A percentile compares a stretch with the other conserved stretches of the same genome.
These are phyloP conservation scores for Ypsolopha scabrella DNA, from an alignment of 2,888 invertebrate species.

Conservation along the genomic window DNA sequence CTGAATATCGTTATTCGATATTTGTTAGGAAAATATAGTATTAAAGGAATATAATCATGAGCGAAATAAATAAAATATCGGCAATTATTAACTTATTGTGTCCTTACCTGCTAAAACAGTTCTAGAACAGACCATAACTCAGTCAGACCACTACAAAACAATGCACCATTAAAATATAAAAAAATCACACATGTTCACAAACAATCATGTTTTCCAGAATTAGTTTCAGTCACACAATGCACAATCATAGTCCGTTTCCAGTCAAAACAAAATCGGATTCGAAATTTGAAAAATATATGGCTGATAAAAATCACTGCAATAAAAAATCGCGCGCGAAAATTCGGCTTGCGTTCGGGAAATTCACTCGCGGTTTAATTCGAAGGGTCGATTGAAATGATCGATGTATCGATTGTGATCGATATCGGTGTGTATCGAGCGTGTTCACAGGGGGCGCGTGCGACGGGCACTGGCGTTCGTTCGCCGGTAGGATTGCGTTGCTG, in stretches of 20 bases:
- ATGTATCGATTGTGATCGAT: conserved; percentile 19
- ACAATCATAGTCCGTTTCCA: neutral
- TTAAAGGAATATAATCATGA: no score
- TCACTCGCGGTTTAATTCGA: neutral
- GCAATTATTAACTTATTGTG: no score
- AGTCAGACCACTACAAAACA: neutral
- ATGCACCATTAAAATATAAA: neutral
- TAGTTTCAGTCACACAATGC: neutral
- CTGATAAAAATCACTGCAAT: neutral
- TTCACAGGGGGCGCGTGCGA: conserved; percentile 48
- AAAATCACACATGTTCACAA: neutral
- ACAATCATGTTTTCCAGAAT: neutral
- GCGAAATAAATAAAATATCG: no score
- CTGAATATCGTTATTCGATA: no score
- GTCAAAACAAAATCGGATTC: neutral
- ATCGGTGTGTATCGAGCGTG: conserved; percentile 33
- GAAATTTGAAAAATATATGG: neutral
- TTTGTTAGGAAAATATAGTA: no score
- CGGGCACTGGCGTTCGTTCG: conserved; percentile 41
- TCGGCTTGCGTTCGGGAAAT: neutral
- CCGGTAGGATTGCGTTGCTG: conserved; percentile 30
- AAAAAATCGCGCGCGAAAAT: neutral
- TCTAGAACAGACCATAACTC: neutral
- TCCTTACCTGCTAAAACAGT: neutral
- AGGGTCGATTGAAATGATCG: conserved; percentile 12